phyloP scores from a whole-genome alignment of 2,113 vertebrate genomes.

The Entosphenus tridentatus region DNA sequence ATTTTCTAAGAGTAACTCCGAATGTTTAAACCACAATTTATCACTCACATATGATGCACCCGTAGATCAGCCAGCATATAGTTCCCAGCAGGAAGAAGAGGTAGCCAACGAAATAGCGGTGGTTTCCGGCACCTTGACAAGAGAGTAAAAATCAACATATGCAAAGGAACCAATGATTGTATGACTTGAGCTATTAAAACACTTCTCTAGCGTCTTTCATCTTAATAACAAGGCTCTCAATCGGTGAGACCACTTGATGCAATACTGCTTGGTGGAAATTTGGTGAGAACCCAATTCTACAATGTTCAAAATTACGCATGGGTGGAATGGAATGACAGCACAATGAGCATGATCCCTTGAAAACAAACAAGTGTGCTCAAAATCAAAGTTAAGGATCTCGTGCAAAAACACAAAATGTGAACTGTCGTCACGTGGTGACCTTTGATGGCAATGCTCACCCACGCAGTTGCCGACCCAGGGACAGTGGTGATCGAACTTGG shows the following conservation, averaged over 20 bases:
- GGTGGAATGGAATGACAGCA: no score
- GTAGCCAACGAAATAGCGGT: slow-evolving; percentile 96
- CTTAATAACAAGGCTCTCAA: no score
- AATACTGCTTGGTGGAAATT: no score
- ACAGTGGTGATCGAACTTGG: slow-evolving; percentile 95
- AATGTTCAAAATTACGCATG: no score
- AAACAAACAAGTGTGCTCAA: no score
- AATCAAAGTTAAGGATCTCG: no score
- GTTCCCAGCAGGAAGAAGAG: slow-evolving; percentile 95
- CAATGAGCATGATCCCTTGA: no score
- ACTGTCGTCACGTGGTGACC: neutral
- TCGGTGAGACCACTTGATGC: no score
- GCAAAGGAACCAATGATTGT: slow-evolving; percentile 1
- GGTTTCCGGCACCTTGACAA: slow-evolving; percentile 73
- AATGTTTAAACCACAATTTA: slow-evolving; percentile 5
- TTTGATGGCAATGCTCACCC: slow-evolving; percentile 37
- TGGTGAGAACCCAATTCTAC: no score
- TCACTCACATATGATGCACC: slow-evolving; percentile 81
- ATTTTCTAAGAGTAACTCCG: no score
- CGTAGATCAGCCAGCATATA: slow-evolving; percentile 99
- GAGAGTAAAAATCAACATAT: neutral
- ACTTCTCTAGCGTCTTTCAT: no score
- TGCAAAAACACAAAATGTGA: neutral
- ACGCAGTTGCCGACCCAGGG: slow-evolving; percentile 99
- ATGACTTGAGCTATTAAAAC: neutral